Base-by-base conservation (phyloP, 2,113 vertebrate genomes). In the Sardina pilchardus region DNA sequence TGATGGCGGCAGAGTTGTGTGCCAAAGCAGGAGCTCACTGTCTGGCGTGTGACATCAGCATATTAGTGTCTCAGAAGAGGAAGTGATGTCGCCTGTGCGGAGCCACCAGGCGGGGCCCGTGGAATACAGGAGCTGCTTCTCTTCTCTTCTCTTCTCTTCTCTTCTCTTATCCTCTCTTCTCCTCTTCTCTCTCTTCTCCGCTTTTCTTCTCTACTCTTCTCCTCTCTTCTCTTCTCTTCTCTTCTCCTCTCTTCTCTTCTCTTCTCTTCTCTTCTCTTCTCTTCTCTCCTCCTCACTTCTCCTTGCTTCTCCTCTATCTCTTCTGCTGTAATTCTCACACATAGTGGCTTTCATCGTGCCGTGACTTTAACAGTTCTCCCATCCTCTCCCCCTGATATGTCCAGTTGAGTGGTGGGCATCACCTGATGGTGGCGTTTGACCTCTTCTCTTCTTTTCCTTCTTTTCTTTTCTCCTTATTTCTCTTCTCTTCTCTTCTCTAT, bases 281-380 rank as follows among this genome's bases (percentile, higher is more conserved):
- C 21, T 30, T 78, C n/a, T n/a, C n/a, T n/a, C n/a, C n/a, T n/a
- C n/a, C n/a, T n/a, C n/a, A n/a, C 82, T 36, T 53, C n/a, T 71
- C 21, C 19, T 78, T 85, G 45, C 45, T 85, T 84, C 36, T 30
- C 82, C 21, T 53, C n/a, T 71, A 9, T 30, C 50, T n/a, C 44
- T 42, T 42, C 39, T 34, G 43, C 63, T 71, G 30, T 71, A 34
- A 36, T 34, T 78, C 39, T 85, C 44, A 48, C 67, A 50, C 44
- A 34, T 50, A 78, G 84, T 85, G 67, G 84, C 84, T 85, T 85
- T 34, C 84, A 80, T 85, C 21, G 84, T 78, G 84, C 45, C 21
- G 21, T 80, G 44, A 85, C 67, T 80, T 63, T 71, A 78, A 78
- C 71, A 6, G 56, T 82, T 56, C 81, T 86, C 81, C 10, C 85